Conservation (phyloP, 2,113 vertebrate genomes). For the Boleophthalmus pectinirostris region DNA sequence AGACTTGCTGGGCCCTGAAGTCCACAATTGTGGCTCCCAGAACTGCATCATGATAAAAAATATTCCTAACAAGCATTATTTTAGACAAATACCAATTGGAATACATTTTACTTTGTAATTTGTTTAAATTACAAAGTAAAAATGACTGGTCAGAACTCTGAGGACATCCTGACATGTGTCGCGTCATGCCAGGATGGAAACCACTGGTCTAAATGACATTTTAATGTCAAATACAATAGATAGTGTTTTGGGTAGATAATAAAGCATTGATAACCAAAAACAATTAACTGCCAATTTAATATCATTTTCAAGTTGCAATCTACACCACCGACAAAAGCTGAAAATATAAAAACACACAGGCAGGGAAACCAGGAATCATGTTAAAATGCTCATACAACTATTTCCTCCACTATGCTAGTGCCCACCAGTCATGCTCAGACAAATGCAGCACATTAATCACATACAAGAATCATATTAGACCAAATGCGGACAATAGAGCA, state of each 20-base stretch:
- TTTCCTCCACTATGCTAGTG: slow-evolving; percentile 9
- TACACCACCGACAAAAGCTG: background rate
- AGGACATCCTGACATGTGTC: too few relatives aligned
- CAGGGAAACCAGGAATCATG: background rate
- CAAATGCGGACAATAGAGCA: background rate
- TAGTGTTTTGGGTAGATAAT: background rate
- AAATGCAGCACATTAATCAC: background rate
- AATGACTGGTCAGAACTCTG: too few relatives aligned
- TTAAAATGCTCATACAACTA: slow-evolving; percentile 16
- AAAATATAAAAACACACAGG: background rate
- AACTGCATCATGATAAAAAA: too few relatives aligned
- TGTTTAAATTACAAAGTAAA: too few relatives aligned
- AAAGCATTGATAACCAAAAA: background rate
- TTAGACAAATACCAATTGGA: too few relatives aligned
- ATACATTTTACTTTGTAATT: too few relatives aligned
- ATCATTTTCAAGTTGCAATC: too few relatives aligned
- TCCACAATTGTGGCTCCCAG: too few relatives aligned
- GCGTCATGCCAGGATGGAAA: too few relatives aligned
- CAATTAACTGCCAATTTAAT: background rate
- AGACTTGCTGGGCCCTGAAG: too few relatives aligned
- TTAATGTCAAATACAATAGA: slow-evolving; percentile 38
- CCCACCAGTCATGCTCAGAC: slow-evolving; percentile 6
- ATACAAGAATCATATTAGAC: background rate
- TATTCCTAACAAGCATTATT: too few relatives aligned
- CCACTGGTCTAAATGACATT: slow-evolving; percentile 1